These are phyloP conservation scores for Globodera ellingtonae DNA, from an alignment of 1,140 invertebrate species.

Conservation along the genomic window DNA sequence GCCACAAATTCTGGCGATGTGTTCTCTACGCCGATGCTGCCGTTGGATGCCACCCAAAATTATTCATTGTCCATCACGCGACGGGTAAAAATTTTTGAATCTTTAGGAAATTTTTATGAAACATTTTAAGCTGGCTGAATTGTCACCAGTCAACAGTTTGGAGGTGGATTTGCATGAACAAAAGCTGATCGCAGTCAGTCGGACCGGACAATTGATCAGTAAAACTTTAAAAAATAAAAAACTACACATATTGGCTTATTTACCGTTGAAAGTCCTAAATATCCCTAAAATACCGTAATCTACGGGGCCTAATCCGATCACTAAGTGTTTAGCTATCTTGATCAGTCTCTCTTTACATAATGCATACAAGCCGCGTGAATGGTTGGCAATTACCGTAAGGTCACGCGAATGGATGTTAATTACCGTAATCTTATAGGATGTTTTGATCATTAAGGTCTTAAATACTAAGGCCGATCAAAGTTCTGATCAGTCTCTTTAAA, in stretches of 20 bases:
- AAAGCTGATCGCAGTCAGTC: conserved; percentile 42
- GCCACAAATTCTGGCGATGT: conserved; percentile 43
- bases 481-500: too few species aligned
- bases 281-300: too few species aligned
- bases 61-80: conserved; percentile 48
- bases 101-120: too few species aligned
- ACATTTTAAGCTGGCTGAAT: conserved; percentile 31
- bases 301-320: too few species aligned
- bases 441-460: too few species aligned
- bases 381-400: neutral
- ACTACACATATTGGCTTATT: too few species aligned
- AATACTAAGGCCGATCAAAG: too few species aligned
- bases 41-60: conserved; percentile 40
- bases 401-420: too few species aligned
- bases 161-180: conserved; percentile 44
- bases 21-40: conserved; percentile 52
- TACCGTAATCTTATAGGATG: too few species aligned
- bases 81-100: neutral
- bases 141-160: conserved; percentile 41
- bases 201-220: conserved; percentile 45
- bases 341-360: neutral
- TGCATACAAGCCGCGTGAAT: neutral
- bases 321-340: too few species aligned
- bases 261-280: too few species aligned
- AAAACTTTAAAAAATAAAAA: neutral